These are phyloP conservation scores for Pseudonaja textilis DNA, from an alignment of 2,113 vertebrate genomes.

Conservation along the genomic window DNA sequence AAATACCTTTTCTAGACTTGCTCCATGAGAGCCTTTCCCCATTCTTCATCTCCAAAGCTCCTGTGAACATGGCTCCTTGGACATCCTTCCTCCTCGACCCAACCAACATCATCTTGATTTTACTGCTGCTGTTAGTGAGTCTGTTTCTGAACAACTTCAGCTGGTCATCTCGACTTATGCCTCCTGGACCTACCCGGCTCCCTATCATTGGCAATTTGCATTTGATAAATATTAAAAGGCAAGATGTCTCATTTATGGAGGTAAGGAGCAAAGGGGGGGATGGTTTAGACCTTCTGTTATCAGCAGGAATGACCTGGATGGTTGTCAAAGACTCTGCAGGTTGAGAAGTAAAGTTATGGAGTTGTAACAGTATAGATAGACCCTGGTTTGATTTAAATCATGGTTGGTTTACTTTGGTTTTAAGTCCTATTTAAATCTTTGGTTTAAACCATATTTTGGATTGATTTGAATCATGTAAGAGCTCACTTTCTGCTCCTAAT, in stretches of 20 bases:
- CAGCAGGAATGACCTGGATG: not conserved
- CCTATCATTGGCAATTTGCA: constrained; percentile 53
- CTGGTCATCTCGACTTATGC: constrained; percentile 16
- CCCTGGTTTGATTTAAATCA: not conserved
- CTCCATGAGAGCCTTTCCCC: not conserved
- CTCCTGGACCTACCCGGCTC: constrained; percentile 34
- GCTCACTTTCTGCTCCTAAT: not conserved
- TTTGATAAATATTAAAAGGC: constrained; percentile 50
- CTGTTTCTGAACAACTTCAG: not conserved
- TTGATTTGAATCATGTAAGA: not conserved
- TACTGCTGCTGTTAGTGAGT: not conserved
- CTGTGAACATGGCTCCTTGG: constrained; percentile 5
- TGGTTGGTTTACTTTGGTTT: not conserved
- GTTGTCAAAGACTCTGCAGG: not conserved
- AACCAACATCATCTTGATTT: not conserved
- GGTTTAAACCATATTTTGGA: not conserved
- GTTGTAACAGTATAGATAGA: not conserved
- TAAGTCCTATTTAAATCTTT: not conserved
- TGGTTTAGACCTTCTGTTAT: not conserved
- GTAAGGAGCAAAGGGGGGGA: not conserved
- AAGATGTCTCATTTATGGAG: constrained; percentile 51
- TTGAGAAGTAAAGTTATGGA: not conserved
- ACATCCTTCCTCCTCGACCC: not conserved
- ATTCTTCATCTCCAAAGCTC: not conserved
- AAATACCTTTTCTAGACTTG: rapidly evolving